Evolutionary conservation across 2,113 vertebrate genomes (phyloP).

Genomic region (Bos indicus): DNA sequence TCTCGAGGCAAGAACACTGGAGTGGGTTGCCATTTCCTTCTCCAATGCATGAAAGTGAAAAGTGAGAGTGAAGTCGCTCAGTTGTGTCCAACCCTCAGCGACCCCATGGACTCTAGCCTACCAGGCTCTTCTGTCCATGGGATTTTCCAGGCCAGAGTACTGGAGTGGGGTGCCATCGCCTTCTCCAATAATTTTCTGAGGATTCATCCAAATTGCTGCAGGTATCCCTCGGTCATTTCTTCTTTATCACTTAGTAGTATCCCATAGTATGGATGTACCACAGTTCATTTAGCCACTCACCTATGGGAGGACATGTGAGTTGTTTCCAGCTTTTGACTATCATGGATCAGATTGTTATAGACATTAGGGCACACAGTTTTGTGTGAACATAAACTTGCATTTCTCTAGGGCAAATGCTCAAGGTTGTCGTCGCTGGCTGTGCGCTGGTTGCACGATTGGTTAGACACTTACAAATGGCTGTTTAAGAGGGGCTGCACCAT

Average conservation of each 20-base stretch:
- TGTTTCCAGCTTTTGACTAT: neutral
- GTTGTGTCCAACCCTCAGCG: too few species aligned
- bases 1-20: too few species aligned
- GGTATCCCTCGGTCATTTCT: neutral
- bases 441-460: neutral
- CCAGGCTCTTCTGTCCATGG: too few species aligned
- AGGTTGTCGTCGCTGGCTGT: neutral
- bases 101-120: too few species aligned
- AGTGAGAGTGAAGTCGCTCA: too few species aligned
- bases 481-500: neutral
- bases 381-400: neutral
- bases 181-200: neutral
- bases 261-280: neutral
- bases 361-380: neutral
- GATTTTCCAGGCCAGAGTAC: too few species aligned
- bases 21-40: too few species aligned
- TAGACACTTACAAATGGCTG: neutral
- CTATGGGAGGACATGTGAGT: neutral
- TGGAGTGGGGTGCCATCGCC: too few species aligned
- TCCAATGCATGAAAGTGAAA: too few species aligned
- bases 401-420: neutral
- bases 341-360: neutral
- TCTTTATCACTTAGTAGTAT: neutral
- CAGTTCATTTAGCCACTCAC: neutral
- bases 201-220: neutral